Conservation (phyloP, 2,113 vertebrate genomes). For the Tiliqua scincoides region DNA sequence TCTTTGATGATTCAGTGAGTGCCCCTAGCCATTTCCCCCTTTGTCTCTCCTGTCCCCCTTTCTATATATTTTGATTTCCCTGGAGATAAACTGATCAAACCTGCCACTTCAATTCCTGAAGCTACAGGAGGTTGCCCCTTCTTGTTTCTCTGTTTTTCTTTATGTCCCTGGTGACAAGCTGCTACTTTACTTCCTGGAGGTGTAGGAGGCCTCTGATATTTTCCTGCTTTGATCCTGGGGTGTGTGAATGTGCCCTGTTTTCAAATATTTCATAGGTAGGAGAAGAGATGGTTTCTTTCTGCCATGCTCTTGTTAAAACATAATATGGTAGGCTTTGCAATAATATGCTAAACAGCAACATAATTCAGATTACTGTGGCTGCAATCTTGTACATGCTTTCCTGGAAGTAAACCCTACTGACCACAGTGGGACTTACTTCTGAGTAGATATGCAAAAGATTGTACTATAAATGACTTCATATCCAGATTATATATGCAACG, state of each 20-base stretch:
- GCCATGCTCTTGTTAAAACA: background rate
- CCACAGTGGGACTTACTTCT: too few relatives aligned
- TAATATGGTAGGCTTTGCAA: background rate
- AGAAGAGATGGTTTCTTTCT: background rate
- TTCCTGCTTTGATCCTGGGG: background rate
- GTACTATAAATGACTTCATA: background rate
- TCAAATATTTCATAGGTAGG: background rate
- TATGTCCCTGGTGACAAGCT: constrained; percentile 16
- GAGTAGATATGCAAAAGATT: too few relatives aligned
- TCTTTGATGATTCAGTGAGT: background rate
- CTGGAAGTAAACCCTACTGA: too few relatives aligned
- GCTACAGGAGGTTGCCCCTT: background rate
- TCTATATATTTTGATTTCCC: constrained; percentile 28
- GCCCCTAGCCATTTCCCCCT: background rate
- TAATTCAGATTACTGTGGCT: background rate
- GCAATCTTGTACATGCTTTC: too few relatives aligned
- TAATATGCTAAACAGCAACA: background rate
- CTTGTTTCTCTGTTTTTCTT: background rate
- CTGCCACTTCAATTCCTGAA: background rate
- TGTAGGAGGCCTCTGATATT: background rate
- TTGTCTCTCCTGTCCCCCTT: background rate
- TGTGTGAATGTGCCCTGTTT: background rate
- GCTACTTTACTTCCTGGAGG: background rate
- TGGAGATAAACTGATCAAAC: background rate
- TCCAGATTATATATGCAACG: too few relatives aligned